A percentile compares a stretch with the other conserved stretches of the same genome.
phyloP scores from a whole-genome alignment of 2,797 vertebrate genomes.

The Anableps anableps region DNA sequence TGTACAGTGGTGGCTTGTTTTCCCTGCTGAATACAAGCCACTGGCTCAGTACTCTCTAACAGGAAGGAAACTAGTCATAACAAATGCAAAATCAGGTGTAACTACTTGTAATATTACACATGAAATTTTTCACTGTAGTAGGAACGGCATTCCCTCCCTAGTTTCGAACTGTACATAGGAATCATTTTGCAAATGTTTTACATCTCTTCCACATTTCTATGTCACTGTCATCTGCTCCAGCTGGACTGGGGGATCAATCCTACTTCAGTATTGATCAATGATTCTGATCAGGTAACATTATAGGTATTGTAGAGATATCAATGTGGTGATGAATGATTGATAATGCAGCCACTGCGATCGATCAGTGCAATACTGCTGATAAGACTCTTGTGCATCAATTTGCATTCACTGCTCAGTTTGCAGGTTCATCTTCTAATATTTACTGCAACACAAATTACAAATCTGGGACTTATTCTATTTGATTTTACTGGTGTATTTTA shows the following conservation, averaged over 20 bases:
- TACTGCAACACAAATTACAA: slow-evolving; percentile 32
- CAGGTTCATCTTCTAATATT: slow-evolving; percentile 31
- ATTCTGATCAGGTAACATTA: slow-evolving; percentile 76
- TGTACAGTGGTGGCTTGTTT: slow-evolving; percentile 68
- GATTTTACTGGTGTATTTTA: background rate
- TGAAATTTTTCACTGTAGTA: slow-evolving; percentile 68
- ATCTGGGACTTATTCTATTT: slow-evolving; percentile 21
- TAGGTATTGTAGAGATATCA: slow-evolving; percentile 76
- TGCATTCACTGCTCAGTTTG: slow-evolving; percentile 53
- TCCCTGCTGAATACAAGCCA: slow-evolving; percentile 80
- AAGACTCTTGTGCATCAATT: slow-evolving; percentile 56
- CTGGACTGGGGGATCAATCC: slow-evolving; percentile 60
- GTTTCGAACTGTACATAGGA: background rate
- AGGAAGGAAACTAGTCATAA: slow-evolving; percentile 74
- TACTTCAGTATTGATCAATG: slow-evolving; percentile 70
- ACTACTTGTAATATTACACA: slow-evolving; percentile 72
- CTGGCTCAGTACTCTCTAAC: slow-evolving; percentile 68
- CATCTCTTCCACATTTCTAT: slow-evolving; percentile 23
- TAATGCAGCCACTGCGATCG: slow-evolving; percentile 68
- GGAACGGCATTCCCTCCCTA: slow-evolving; percentile 57
- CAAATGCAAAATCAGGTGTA: slow-evolving; percentile 76
- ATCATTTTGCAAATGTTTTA: slow-evolving; percentile 42
- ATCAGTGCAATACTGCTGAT: slow-evolving; percentile 72
- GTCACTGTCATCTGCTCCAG: slow-evolving; percentile 43
- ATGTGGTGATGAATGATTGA: slow-evolving; percentile 79